Percentiles rank a stretch among this genome's conserved stretches.
Conservation (phyloP, 2,113 vertebrate genomes). For the Nerophis ophidion region DNA sequence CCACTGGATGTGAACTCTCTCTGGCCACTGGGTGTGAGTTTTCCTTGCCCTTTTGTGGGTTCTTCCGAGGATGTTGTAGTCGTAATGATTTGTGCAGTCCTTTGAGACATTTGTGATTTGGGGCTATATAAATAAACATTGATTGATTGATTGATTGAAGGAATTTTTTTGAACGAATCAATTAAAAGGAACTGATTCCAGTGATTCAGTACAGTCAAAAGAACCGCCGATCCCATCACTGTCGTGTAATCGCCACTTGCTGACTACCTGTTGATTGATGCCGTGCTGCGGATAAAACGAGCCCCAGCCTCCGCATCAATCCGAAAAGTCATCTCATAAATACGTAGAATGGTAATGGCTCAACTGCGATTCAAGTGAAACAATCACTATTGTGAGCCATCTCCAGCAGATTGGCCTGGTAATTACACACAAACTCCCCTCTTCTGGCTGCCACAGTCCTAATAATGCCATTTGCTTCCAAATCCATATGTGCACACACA, state of each 20-base stretch:
- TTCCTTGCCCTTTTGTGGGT: too few relatives aligned
- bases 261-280: slow-evolving; percentile 51
- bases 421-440: slow-evolving; percentile 59
- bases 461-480: slow-evolving; percentile 63
- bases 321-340: slow-evolving; percentile 51
- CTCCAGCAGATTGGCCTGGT: slow-evolving; percentile 49
- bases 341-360: slow-evolving; percentile 39
- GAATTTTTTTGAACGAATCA: too few relatives aligned
- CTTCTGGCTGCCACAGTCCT: slow-evolving; percentile 52
- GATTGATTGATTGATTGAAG: too few relatives aligned
- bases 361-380: slow-evolving; percentile 48
- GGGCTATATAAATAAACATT: too few relatives aligned
- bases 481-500: slow-evolving; percentile 57
- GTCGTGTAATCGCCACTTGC: neutral
- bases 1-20: too few relatives aligned
- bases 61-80: too few relatives aligned
- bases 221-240: too few relatives aligned
- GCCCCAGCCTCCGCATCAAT: slow-evolving; percentile 24
- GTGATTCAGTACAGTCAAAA: neutral
- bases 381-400: slow-evolving; percentile 49
- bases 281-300: slow-evolving; percentile 31
- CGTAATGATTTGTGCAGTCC: too few relatives aligned
- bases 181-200: too few relatives aligned
- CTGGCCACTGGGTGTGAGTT: too few relatives aligned
- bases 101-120: too few relatives aligned